Evolutionary conservation across 2,888 invertebrate species (phyloP).

Genomic region (Anorthoa munda): DNA sequence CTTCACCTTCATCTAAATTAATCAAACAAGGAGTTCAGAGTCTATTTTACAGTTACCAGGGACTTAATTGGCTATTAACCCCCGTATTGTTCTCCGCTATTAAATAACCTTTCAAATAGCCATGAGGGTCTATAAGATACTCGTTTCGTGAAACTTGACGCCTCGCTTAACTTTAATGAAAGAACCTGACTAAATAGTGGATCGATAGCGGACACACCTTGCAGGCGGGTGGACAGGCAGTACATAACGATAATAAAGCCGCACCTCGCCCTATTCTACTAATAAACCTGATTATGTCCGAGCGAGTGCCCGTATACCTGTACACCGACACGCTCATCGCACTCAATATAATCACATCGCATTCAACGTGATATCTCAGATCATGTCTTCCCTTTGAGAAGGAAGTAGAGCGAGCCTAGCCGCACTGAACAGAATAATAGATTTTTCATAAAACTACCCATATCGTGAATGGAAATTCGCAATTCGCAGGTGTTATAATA

Average conservation of each 20-base stretch:
- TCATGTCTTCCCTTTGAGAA: conserved; percentile 39
- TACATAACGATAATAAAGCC: conserved; percentile 79
- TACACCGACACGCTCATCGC: conserved; percentile 41
- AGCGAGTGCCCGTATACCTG: conserved; percentile 65
- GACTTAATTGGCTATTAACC: conserved; percentile 60
- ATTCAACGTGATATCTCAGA: conserved; percentile 35
- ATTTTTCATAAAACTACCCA: conserved; percentile 57
- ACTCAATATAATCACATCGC: conserved; percentile 37
- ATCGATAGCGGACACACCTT: conserved; percentile 82
- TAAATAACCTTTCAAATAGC: conserved; percentile 60
- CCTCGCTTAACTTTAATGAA: conserved; percentile 63
- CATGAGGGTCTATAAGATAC: conserved; percentile 46
- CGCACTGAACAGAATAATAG: conserved; percentile 35
- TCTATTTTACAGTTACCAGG: conserved; percentile 32
- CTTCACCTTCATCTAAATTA: conserved; percentile 54
- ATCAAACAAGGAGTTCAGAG: conserved; percentile 45
- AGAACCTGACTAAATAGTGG: conserved; percentile 65
- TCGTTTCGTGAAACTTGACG: conserved; percentile 53
- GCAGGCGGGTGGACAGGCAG: conserved; percentile 74
- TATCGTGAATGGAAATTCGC: conserved; percentile 52
- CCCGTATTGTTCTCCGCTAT: conserved; percentile 56
- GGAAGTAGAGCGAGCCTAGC: conserved; percentile 16
- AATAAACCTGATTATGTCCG: conserved; percentile 81
- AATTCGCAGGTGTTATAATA: too few species aligned
- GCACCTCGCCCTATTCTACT: conserved; percentile 78